Percentiles rank a stretch among this genome's conserved stretches.
phyloP scores from a whole-genome alignment of 2,888 invertebrate species.

The Marronus borbonicus region DNA sequence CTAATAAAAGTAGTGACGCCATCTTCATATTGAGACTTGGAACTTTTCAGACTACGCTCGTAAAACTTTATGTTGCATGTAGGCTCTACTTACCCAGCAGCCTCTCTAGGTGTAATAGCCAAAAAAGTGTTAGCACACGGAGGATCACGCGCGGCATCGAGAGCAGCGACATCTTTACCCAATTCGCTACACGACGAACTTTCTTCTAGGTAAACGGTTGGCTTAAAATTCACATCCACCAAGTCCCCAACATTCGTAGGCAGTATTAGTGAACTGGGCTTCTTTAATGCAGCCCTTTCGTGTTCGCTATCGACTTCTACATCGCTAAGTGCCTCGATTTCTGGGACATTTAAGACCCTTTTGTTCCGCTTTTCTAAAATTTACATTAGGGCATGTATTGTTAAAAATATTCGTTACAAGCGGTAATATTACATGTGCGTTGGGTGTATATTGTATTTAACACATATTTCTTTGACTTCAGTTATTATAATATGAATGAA shows the following conservation, averaged over 20 bases:
- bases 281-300: slow-evolving; percentile 65
- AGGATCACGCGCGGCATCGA: slow-evolving; percentile 62
- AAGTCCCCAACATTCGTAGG: slow-evolving; percentile 65
- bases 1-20: too few relatives aligned
- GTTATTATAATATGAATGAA: too few relatives aligned
- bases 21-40: too few relatives aligned
- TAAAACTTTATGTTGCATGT: neutral
- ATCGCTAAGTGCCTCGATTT: slow-evolving; percentile 66
- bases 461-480: too few relatives aligned
- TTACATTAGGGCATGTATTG: neutral
- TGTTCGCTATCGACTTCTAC: slow-evolving; percentile 68
- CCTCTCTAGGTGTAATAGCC: slow-evolving; percentile 63
- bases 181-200: slow-evolving; percentile 70
- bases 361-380: slow-evolving; percentile 57
- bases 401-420: neutral
- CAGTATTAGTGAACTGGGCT: slow-evolving; percentile 63
- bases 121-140: slow-evolving; percentile 65
- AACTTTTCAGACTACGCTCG: too few relatives aligned
- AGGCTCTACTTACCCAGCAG: slow-evolving; percentile 63
- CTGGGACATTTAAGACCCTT: slow-evolving; percentile 61
- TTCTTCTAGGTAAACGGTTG: slow-evolving; percentile 67
- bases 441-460: too few relatives aligned
- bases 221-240: slow-evolving; percentile 65
- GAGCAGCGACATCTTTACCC: slow-evolving; percentile 67
- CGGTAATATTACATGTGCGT: too few relatives aligned